Conservation (phyloP, 2,888 invertebrate species). For the Thumatha senex region DNA sequence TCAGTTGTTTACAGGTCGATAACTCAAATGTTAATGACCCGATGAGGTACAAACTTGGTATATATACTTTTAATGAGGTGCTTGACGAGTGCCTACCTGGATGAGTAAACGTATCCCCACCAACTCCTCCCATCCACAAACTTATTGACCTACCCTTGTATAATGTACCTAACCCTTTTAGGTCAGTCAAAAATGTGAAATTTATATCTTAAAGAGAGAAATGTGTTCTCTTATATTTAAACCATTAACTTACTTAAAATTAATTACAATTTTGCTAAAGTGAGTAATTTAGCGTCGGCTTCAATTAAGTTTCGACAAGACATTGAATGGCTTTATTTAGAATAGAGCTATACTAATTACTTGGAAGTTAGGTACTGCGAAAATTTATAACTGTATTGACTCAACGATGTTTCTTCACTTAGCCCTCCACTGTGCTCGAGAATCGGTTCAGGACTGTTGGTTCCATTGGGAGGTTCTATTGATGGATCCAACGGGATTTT, state of each 20-base stretch:
- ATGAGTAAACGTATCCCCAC: too few species aligned
- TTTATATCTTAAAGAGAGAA: neutral
- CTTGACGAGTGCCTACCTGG: too few species aligned
- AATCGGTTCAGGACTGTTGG: neutral
- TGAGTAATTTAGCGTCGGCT: constrained; percentile 6
- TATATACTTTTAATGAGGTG: too few species aligned
- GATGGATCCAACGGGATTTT: too few species aligned
- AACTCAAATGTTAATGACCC: too few species aligned
- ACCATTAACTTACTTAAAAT: neutral
- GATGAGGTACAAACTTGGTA: too few species aligned
- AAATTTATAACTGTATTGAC: neutral
- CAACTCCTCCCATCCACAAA: too few species aligned
- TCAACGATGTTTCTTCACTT: neutral
- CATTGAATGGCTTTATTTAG: neutral
- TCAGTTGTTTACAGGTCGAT: too few species aligned
- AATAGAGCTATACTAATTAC: neutral
- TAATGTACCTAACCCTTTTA: too few species aligned
- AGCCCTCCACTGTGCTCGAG: neutral
- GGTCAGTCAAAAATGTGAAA: too few species aligned
- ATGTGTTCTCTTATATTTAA: neutral
- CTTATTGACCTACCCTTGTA: too few species aligned
- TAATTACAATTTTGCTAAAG: neutral
- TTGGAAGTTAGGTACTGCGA: neutral
- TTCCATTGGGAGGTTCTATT: too few species aligned
- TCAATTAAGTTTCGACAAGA: constrained; percentile 13